These are phyloP conservation scores for Melanotaenia trifasciata DNA, from an alignment of 2,797 vertebrate species.

Conservation along the genomic window DNA sequence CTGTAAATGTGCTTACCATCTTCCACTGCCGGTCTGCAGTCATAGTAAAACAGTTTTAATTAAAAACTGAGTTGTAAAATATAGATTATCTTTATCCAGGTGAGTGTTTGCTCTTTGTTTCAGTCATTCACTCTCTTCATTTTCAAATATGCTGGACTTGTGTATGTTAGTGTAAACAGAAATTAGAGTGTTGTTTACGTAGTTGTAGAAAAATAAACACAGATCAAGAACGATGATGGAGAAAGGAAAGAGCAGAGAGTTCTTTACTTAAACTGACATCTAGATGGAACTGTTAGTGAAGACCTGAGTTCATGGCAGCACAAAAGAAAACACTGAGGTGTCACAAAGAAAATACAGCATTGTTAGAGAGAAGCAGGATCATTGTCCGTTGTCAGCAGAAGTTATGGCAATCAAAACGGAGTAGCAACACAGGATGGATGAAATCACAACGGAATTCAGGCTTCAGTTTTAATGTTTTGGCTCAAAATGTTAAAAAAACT, in stretches of 20 bases:
- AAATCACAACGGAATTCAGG: background rate
- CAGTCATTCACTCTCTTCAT: background rate
- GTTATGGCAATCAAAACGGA: background rate
- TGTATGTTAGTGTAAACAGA: background rate
- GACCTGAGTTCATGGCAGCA: background rate
- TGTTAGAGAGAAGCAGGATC: background rate
- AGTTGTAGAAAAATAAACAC: background rate
- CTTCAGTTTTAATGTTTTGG: too few relatives aligned
- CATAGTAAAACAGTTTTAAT: background rate
- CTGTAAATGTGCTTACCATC: background rate
- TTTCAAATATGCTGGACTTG: background rate
- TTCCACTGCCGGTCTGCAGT: background rate
- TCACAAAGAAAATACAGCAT: background rate
- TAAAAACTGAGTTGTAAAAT: background rate
- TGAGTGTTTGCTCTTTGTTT: background rate
- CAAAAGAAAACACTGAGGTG: background rate
- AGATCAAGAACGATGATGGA: background rate
- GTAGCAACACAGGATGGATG: background rate
- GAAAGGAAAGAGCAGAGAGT: background rate
- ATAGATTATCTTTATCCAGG: background rate
- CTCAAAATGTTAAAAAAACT: background rate
- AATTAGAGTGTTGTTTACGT: background rate
- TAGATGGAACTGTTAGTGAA: background rate
- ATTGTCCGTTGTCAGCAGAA: background rate
- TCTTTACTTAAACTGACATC: background rate